phyloP scores from a whole-genome alignment of 2,113 vertebrate species.

The Campylomormyrus tamandua region DNA sequence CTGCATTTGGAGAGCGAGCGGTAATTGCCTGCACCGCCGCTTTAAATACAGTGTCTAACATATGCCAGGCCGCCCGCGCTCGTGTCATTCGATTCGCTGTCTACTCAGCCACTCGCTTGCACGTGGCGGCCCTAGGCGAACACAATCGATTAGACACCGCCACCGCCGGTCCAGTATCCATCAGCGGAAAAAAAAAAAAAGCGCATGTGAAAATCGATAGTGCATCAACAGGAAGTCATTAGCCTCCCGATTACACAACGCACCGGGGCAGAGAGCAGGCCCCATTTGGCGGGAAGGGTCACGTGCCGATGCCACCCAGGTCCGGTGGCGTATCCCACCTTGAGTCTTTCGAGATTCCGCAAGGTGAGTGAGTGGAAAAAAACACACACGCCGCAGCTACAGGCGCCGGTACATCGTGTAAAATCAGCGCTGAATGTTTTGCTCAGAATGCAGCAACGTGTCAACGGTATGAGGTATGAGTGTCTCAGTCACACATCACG shows the following conservation, averaged over 20 bases:
- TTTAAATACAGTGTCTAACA: not conserved
- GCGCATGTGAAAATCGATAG: constrained; percentile 70
- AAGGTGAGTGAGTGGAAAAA: not conserved
- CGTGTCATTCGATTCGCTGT: constrained; percentile 9
- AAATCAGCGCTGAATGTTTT: not conserved
- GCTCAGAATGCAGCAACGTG: not conserved
- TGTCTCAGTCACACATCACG: not conserved
- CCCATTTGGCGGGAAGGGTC: constrained; percentile 26
- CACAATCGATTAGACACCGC: constrained; percentile 51
- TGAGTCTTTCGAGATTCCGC: not conserved
- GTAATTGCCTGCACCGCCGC: not conserved
- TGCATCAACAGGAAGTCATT: constrained; percentile 62
- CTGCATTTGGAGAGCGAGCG: not conserved
- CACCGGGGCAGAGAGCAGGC: constrained; percentile 34
- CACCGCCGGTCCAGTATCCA: constrained; percentile 53
- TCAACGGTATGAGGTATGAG: not conserved
- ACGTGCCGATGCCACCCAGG: not conserved
- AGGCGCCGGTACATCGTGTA: not conserved
- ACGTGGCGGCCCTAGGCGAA: constrained; percentile 27
- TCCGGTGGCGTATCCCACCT: too few relatives aligned
- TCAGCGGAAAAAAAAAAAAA: constrained; percentile 55
- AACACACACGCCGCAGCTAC: not conserved
- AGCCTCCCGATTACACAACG: constrained; percentile 55
- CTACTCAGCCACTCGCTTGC: constrained; percentile 24
- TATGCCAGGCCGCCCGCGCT: not conserved